Evolutionary conservation across 2,797 vertebrate species (phyloP), one percentile per base, ranked within the genome.

Genomic region (Choloepus didactylus): DNA sequence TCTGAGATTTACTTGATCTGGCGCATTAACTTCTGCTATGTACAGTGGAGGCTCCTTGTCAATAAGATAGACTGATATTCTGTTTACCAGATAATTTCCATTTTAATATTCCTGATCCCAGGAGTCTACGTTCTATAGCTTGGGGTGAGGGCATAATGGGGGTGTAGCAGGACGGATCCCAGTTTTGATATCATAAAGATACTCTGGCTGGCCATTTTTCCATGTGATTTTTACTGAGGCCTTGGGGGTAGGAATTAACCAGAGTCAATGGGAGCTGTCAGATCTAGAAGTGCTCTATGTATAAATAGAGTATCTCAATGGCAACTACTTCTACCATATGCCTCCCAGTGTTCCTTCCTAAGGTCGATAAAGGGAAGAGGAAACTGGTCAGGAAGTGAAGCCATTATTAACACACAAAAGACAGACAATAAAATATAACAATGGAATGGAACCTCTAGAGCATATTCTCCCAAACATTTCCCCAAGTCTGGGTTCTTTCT

Each of bases 1-100:
- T 90, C 25, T 93, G 38, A n/a, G 35, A 82, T 79, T 80, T 85
- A 90, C 59, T 95, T 95, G 35, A 67, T 90, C 25, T 88, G 51
- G 46, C 51, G 93, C 41, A 93, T n/a, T 75, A 80, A 46, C 18
- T 85, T 83, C 21, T 69, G 95, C n/a, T 67, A n/a, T 66, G 31
- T 75, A 67, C 21, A 82, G 35, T 8, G 11, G 41, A 80, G 25
- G 25, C 18, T 84, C 16, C n/a, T 31, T 87, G 27, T 80, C 51
- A 93, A 18, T 76, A 72, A 72, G 31, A 25, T 51, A 73, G 29
- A 7, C 16, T 82, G 79, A 38, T 88, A 93, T 49, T 25, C 6
- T n/a, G 2, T 79, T 88, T 69, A 82, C 2, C 12, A 91, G 88
- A 77, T 87, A 6, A n/a, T n/a, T 67, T 93, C 25, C 15, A 35